Conservation (phyloP, 2,113 vertebrate species). For the Pomatorhinus ruficollis region DNA sequence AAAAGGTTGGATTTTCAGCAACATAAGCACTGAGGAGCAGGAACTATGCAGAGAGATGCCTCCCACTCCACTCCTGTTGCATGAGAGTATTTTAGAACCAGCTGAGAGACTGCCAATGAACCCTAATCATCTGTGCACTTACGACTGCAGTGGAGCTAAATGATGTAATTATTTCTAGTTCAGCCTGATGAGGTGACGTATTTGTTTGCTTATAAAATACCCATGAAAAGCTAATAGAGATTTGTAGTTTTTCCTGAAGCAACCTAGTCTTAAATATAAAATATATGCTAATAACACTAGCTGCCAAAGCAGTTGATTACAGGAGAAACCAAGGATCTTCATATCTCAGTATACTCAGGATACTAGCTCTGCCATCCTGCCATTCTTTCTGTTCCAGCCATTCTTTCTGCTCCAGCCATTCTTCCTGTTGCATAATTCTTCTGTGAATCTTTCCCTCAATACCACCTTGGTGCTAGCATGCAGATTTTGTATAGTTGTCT, state of each 20-base stretch:
- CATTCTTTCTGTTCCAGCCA: background rate
- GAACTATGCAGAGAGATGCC: accelerated
- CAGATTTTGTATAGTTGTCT: background rate
- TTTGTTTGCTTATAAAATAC: background rate
- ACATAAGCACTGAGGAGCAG: background rate
- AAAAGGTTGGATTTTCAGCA: background rate
- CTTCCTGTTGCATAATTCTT: background rate
- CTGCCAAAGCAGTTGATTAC: background rate
- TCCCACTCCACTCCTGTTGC: background rate
- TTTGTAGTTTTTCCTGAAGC: background rate
- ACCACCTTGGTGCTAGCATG: background rate
- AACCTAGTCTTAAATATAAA: background rate
- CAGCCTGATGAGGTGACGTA: background rate
- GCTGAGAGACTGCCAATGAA: background rate
- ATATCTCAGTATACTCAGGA: background rate
- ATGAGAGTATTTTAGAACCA: background rate
- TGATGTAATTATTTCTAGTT: background rate
- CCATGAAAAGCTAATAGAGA: background rate
- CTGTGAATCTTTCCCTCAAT: background rate
- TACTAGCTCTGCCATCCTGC: background rate
- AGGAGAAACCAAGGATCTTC: background rate
- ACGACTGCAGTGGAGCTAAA: background rate
- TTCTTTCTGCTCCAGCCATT: background rate
- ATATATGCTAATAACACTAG: background rate
- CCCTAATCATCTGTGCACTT: background rate